Evolutionary conservation across 2,113 vertebrate species (phyloP).

Genomic region (Callaeas wilsoni): DNA sequence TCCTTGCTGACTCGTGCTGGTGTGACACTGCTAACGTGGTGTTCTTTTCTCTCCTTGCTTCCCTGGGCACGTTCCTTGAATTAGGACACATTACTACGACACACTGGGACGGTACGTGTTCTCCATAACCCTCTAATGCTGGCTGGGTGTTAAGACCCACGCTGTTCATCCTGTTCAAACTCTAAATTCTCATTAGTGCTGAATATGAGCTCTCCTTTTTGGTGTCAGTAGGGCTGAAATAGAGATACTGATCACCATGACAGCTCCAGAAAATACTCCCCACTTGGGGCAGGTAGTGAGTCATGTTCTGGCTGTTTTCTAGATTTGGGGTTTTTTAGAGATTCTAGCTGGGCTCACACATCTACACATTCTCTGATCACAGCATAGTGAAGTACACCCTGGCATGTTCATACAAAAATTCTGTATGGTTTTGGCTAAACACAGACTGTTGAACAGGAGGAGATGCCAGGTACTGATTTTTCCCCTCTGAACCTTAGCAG

Average conservation of each 20-base stretch:
- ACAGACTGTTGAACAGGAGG: background rate
- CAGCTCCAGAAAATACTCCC: background rate
- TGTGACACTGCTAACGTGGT: conserved; percentile 19
- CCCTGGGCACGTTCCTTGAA: conserved; percentile 27
- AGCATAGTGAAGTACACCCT: background rate
- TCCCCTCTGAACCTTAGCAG: background rate
- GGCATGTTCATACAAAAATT: background rate
- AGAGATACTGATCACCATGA: background rate
- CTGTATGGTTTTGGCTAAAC: background rate
- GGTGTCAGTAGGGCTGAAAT: background rate
- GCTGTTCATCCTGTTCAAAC: background rate
- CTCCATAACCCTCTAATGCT: background rate
- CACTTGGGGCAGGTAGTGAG: background rate
- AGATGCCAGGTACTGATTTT: background rate
- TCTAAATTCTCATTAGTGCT: background rate
- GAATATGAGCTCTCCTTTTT: background rate
- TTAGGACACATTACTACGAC: conserved; percentile 81
- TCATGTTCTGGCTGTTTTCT: background rate
- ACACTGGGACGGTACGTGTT: conserved; percentile 77
- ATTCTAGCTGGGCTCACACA: background rate
- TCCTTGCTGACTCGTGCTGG: background rate
- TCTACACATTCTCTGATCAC: background rate
- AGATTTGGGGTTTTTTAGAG: background rate
- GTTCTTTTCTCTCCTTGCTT: conserved; percentile 59
- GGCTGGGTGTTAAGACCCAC: background rate